These are phyloP conservation scores for Cololabis saira DNA, from an alignment of 2,113 vertebrate species.

Conservation along the genomic window DNA sequence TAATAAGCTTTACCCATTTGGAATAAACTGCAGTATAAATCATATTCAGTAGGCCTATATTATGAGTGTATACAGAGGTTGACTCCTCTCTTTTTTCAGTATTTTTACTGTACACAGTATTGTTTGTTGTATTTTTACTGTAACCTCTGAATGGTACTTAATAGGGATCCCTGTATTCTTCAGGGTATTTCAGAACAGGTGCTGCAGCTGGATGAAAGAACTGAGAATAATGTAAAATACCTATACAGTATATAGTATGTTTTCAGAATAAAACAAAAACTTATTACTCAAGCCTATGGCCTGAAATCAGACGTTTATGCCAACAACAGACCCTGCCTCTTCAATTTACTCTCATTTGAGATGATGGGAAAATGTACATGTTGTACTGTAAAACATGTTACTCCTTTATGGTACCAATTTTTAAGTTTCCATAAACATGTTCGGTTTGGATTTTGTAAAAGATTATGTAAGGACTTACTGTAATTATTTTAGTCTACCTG, in stretches of 20 bases:
- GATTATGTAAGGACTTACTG: conserved; percentile 80
- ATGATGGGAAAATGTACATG: conserved; percentile 78
- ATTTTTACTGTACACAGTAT: conserved; percentile 71
- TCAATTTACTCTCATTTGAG: conserved; percentile 71
- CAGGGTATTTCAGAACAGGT: conserved; percentile 72
- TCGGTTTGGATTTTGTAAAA: conserved; percentile 76
- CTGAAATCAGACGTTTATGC: conserved; percentile 76
- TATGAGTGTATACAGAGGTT: conserved; percentile 49
- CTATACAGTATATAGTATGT: conserved; percentile 78
- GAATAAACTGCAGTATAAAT: conserved; percentile 72
- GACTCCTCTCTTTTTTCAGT: conserved; percentile 44
- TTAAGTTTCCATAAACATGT: conserved; percentile 78
- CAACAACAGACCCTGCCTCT: conserved; percentile 82
- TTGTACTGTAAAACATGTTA: conserved; percentile 80
- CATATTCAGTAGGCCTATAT: conserved; percentile 58
- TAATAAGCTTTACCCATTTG: conserved; percentile 75
- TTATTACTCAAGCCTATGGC: conserved; percentile 75
- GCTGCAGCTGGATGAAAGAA: conserved; percentile 53
- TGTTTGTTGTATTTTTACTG: conserved; percentile 77
- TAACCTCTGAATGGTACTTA: conserved; percentile 79
- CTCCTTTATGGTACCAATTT: conserved; percentile 80
- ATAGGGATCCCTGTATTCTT: conserved; percentile 69
- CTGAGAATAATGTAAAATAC: conserved; percentile 76
- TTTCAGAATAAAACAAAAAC: conserved; percentile 72
- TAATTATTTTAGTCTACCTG: conserved; percentile 86